Conservation (phyloP, 1,140 invertebrate species). For the Philaenus spumarius region DNA sequence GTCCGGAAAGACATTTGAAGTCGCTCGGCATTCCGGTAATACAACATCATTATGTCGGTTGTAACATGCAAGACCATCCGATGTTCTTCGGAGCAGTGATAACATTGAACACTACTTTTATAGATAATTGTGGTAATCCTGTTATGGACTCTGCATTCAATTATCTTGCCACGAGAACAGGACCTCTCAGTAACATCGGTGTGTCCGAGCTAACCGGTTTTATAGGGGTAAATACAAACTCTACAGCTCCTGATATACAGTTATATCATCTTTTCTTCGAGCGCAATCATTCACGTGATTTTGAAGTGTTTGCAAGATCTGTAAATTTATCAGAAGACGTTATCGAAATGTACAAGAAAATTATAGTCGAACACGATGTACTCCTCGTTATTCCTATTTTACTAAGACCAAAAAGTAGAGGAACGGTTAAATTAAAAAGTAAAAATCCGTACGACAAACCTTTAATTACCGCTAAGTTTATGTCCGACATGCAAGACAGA, state of each 20-base stretch:
- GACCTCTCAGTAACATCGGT: conserved; percentile 55
- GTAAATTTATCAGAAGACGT: not conserved
- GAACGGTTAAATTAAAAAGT: conserved; percentile 54
- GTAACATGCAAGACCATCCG: conserved; percentile 77
- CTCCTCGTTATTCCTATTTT: not conserved
- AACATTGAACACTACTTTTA: conserved; percentile 63
- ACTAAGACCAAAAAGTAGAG: conserved; percentile 53
- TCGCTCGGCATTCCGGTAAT: conserved; percentile 63
- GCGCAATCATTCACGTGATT: conserved; percentile 62
- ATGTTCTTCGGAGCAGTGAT: conserved; percentile 78
- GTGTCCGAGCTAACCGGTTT: conserved; percentile 77
- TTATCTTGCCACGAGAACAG: conserved; percentile 46
- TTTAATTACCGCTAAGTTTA: conserved; percentile 73
- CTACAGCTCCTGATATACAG: conserved; percentile 72
- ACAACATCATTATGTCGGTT: conserved; percentile 56
- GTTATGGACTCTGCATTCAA: conserved; percentile 61
- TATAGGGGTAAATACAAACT: conserved; percentile 72
- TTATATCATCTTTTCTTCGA: conserved; percentile 78
- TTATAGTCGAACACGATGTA: not conserved
- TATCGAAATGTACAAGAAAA: not conserved
- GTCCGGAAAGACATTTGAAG: conserved; percentile 64
- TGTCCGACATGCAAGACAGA: conserved; percentile 56
- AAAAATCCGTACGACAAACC: conserved; percentile 63
- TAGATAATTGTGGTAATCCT: conserved; percentile 68
- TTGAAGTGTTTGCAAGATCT: not conserved